Evolutionary conservation across 2,888 invertebrate species (phyloP).

Genomic region (Microctonus aethiopoides): DNA sequence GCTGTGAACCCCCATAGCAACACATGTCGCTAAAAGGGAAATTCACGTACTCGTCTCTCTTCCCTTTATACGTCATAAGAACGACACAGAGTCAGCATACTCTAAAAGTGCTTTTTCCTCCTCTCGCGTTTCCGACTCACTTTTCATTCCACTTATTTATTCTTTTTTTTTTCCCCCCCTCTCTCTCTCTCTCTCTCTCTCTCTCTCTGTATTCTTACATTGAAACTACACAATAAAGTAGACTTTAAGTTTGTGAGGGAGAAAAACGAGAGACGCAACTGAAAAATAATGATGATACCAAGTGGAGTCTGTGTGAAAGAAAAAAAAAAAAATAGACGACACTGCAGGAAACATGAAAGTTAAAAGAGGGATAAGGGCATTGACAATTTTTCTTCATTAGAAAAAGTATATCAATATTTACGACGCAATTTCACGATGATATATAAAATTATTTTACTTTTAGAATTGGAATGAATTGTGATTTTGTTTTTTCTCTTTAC

Average conservation of each 20-base stretch:
- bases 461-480: neutral
- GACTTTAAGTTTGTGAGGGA: neutral
- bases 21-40: constrained; percentile 52
- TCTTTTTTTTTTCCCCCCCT: neutral
- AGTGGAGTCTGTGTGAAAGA: constrained; percentile 1
- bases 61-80: constrained; percentile 38
- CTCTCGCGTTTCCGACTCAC: neutral
- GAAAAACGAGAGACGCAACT: neutral
- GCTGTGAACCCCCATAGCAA: constrained; percentile 57
- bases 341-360: neutral
- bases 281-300: no score
- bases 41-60: constrained; percentile 40
- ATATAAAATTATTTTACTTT: neutral
- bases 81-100: constrained; percentile 22
- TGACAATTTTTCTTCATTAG: constrained; percentile 15
- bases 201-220: neutral
- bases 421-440: neutral
- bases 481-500: no score
- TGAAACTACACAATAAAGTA: neutral
- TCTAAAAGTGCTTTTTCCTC: constrained; percentile 11
- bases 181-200: neutral
- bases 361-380: constrained; percentile 16
- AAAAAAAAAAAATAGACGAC: no score
- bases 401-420: neutral
- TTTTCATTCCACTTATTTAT: neutral